A percentile compares a stretch with the other conserved stretches of the same genome.
Conservation (phyloP, 2,888 invertebrate genomes). For the Dasysyrphus albostriatus region DNA sequence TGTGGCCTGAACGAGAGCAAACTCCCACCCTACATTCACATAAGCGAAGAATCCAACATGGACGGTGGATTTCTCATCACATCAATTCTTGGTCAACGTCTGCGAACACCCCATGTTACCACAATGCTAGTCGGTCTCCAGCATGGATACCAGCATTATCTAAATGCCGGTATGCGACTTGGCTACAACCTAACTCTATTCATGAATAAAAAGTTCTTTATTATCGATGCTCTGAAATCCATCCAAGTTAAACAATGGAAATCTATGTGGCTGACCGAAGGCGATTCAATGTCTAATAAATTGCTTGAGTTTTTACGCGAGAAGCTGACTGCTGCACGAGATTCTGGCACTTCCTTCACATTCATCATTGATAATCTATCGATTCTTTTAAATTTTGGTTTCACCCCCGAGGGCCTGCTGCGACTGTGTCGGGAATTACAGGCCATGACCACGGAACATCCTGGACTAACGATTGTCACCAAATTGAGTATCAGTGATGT, state of each 20-base stretch:
- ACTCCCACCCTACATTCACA: slow-evolving; percentile 85
- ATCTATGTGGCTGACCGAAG: slow-evolving; percentile 81
- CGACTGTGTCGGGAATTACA: slow-evolving; percentile 80
- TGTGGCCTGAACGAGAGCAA: slow-evolving; percentile 87
- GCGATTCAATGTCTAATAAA: slow-evolving; percentile 81
- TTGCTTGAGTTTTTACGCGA: slow-evolving; percentile 78
- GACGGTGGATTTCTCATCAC: slow-evolving; percentile 90
- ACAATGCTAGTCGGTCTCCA: slow-evolving; percentile 88
- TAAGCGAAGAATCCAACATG: slow-evolving; percentile 89
- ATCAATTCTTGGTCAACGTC: slow-evolving; percentile 87
- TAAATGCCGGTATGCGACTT: slow-evolving; percentile 89
- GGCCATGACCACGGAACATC: slow-evolving; percentile 78
- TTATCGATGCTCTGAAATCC: slow-evolving; percentile 85
- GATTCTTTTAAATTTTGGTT: slow-evolving; percentile 88
- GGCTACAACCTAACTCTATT: slow-evolving; percentile 88
- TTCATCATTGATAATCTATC: slow-evolving; percentile 90
- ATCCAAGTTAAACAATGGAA: slow-evolving; percentile 83
- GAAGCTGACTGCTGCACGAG: slow-evolving; percentile 74
- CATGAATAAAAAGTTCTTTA: slow-evolving; percentile 84
- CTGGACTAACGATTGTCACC: slow-evolving; percentile 85
- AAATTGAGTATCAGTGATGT: slow-evolving; percentile 86
- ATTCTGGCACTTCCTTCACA: slow-evolving; percentile 83
- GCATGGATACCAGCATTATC: slow-evolving; percentile 89
- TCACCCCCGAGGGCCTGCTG: slow-evolving; percentile 79
- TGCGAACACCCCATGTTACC: slow-evolving; percentile 86